phyloP scores from a whole-genome alignment of 2,113 vertebrate genomes.

The Daphoenositta chrysoptera region DNA sequence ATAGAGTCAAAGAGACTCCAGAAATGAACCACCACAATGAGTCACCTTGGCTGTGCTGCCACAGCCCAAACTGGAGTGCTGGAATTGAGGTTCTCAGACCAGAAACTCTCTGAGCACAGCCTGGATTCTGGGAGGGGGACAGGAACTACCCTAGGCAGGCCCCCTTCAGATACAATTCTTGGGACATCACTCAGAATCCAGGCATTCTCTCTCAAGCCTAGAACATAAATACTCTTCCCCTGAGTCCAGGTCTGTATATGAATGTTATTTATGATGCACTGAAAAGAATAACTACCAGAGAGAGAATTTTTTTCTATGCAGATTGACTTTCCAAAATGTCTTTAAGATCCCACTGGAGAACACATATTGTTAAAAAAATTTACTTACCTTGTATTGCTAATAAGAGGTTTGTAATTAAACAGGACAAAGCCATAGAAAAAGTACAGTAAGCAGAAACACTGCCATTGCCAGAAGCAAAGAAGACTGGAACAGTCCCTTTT shows the following conservation, averaged over 20 bases:
- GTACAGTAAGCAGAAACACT: background rate
- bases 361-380: background rate
- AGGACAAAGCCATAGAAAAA: background rate
- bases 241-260: background rate
- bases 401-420: background rate
- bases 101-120: background rate
- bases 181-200: background rate
- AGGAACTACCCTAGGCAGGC: background rate
- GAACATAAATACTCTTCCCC: background rate
- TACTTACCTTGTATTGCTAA: background rate
- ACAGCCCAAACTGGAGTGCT: background rate
- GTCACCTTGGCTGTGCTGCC: background rate
- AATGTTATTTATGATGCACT: background rate
- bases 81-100: background rate
- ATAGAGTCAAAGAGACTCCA: background rate
- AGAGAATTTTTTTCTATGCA: background rate
- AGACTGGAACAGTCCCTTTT: background rate
- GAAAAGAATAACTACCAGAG: background rate
- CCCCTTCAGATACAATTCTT: background rate
- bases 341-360: background rate
- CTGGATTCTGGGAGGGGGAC: background rate
- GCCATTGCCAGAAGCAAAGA: background rate
- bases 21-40: background rate
- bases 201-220: background rate
- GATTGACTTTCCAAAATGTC: background rate